Percentiles rank a stretch among this genome's conserved stretches.
Conservation (phyloP, 2,113 vertebrate species). For the Aegotheles bennettii region DNA sequence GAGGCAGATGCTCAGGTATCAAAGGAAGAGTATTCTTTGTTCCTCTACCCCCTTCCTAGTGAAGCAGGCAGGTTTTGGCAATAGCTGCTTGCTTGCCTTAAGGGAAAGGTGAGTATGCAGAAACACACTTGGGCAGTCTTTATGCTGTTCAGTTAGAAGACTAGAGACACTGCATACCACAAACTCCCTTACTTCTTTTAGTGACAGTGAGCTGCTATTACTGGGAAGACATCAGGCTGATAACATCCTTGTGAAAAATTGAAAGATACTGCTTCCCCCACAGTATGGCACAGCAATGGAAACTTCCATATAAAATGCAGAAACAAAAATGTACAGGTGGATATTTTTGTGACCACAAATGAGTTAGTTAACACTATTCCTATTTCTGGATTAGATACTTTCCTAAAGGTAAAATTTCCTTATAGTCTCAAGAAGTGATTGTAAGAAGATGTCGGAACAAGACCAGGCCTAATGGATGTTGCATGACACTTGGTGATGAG, state of each 20-base stretch:
- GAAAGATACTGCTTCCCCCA: background rate
- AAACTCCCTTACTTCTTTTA: background rate
- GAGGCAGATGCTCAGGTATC: background rate
- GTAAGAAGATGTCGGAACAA: background rate
- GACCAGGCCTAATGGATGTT: background rate
- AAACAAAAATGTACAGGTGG: background rate
- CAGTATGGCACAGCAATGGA: background rate
- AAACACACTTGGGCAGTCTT: background rate
- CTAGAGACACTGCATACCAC: background rate
- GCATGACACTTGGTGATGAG: background rate
- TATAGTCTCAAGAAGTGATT: background rate
- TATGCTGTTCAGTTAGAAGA: background rate
- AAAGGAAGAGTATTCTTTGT: background rate
- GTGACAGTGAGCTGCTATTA: background rate
- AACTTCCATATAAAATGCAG: background rate
- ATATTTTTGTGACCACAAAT: background rate
- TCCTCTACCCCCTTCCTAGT: fast-evolving
- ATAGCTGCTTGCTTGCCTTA: background rate
- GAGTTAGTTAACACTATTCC: background rate
- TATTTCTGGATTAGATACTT: background rate
- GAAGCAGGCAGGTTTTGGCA: background rate
- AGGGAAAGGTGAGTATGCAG: background rate
- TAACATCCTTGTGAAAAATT: background rate
- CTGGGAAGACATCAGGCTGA: background rate
- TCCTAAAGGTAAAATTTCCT: background rate